phyloP scores from a whole-genome alignment of 2,113 vertebrate species.

The Burhinus oedicnemus region DNA sequence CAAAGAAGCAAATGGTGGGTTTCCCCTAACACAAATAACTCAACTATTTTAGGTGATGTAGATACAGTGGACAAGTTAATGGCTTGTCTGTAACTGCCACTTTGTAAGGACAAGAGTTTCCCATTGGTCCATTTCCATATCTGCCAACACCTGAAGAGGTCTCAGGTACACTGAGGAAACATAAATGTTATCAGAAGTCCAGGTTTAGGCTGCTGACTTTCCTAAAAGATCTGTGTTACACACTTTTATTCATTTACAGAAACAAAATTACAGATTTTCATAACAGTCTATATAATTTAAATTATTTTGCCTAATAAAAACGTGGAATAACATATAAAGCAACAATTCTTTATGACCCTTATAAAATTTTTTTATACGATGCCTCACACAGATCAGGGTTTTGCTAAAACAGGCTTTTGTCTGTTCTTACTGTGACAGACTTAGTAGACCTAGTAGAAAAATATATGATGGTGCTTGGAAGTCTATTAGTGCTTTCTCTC shows the following conservation, averaged over 20 bases:
- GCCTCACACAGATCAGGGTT: neutral
- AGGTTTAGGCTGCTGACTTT: neutral
- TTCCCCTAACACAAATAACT: neutral
- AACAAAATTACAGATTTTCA: neutral
- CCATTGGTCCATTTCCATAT: neutral
- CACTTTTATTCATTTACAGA: neutral
- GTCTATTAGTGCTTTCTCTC: neutral
- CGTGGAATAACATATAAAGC: neutral
- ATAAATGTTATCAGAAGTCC: neutral
- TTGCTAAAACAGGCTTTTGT: neutral
- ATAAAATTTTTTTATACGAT: neutral
- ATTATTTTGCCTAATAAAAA: neutral
- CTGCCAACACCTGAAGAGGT: neutral
- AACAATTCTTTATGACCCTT: neutral
- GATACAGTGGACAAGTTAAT: neutral
- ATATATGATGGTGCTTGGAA: neutral
- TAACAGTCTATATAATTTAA: neutral
- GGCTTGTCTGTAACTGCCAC: neutral
- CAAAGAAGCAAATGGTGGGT: neutral
- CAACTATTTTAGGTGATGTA: neutral
- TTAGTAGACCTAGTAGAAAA: neutral
- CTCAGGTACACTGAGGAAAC: neutral
- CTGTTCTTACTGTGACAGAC: neutral
- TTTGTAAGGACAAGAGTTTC: neutral
- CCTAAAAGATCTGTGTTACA: neutral